Evolutionary conservation across 2,113 vertebrate genomes (phyloP).

Genomic region (Macrotus californicus): DNA sequence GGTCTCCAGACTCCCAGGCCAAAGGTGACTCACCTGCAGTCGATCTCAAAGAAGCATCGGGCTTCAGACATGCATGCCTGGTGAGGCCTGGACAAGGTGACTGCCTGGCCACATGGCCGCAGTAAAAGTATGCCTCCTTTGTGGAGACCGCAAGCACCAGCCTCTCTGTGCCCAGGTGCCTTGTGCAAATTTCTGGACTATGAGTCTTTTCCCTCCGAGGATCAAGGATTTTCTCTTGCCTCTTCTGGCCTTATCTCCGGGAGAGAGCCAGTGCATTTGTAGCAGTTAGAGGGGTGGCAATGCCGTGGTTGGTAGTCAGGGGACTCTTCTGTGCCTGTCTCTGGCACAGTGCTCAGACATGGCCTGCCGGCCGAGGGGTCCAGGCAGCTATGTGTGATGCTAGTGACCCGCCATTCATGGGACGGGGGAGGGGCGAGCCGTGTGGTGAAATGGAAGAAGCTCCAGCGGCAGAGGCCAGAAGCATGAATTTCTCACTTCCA

Average conservation of each 20-base stretch:
- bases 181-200: not conserved
- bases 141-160: not conserved
- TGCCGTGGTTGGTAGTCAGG: not conserved
- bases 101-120: fast-evolving
- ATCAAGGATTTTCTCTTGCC: not conserved
- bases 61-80: not conserved
- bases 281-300: not conserved
- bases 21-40: not conserved
- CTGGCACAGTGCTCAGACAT: not conserved
- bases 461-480: not conserved
- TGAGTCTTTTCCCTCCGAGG: not conserved
- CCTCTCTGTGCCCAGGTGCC: not conserved
- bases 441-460: not conserved
- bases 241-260: not conserved
- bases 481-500: not conserved
- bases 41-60: not conserved
- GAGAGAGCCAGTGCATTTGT: not conserved
- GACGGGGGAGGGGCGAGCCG: not conserved
- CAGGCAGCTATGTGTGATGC: not conserved
- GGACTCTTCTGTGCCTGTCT: not conserved
- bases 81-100: too few species aligned
- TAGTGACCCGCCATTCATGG: not conserved
- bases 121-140: not conserved
- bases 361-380: not conserved
- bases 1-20: not conserved